A percentile compares a stretch with the other conserved stretches of the same genome.
These are phyloP conservation scores for Netelia virgata DNA, from an alignment of 2,888 invertebrate genomes.

Conservation along the genomic window DNA sequence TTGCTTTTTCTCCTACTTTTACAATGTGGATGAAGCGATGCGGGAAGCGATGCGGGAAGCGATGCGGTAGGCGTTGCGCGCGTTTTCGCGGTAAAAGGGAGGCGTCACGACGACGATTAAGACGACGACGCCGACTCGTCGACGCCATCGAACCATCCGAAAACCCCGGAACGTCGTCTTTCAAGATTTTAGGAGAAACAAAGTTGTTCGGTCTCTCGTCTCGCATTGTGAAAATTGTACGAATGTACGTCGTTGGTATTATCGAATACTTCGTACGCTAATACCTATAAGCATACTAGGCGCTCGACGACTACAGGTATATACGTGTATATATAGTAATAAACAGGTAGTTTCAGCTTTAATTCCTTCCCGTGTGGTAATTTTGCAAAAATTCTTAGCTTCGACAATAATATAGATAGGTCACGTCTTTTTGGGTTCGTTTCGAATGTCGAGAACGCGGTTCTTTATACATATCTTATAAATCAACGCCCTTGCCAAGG, in stretches of 20 bases:
- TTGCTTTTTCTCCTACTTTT: not conserved
- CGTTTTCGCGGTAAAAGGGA: not conserved
- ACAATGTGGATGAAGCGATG: not conserved
- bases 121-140: conserved; percentile 29
- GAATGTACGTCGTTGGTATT: not conserved
- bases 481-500: too few relatives aligned
- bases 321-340: too few relatives aligned
- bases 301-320: too few relatives aligned
- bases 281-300: too few relatives aligned
- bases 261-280: not conserved
- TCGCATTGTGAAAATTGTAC: not conserved
- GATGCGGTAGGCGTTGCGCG: not conserved
- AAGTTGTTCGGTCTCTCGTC: not conserved
- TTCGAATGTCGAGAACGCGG: too few relatives aligned
- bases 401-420: too few relatives aligned
- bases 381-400: too few relatives aligned
- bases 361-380: too few relatives aligned
- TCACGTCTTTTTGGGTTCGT: too few relatives aligned
- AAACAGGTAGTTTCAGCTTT: too few relatives aligned
- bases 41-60: not conserved
- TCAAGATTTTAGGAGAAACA: conserved; percentile 3
- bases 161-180: not conserved
- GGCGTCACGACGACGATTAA: conserved; percentile 10
- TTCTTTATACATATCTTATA: too few relatives aligned
- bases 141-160: conserved; percentile 31